Percentiles rank a stretch among this genome's conserved stretches.
phyloP scores from a whole-genome alignment of 1,140 invertebrate species.

The Antheraea mylitta region DNA sequence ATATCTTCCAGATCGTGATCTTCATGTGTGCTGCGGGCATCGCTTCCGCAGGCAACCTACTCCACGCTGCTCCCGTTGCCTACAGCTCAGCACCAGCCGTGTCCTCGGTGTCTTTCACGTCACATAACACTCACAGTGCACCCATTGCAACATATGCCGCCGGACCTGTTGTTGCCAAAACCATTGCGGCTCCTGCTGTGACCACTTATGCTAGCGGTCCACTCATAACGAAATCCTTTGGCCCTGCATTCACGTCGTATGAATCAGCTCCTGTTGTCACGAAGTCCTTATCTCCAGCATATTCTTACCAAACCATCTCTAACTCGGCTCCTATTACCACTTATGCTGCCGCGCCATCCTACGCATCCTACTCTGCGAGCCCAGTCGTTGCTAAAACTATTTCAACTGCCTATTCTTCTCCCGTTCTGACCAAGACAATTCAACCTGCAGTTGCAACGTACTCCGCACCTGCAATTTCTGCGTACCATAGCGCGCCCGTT shows the following conservation, averaged over 20 bases:
- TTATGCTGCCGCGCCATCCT: not conserved
- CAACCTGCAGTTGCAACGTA: constrained; percentile 18
- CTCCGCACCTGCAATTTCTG: not conserved
- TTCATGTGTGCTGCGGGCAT: constrained; percentile 57
- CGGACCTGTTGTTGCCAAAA: constrained; percentile 6
- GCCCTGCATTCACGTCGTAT: not conserved
- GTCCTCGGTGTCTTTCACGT: constrained; percentile 25
- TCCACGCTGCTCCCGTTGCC: constrained; percentile 40
- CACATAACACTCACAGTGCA: not conserved
- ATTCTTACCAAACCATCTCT: not conserved
- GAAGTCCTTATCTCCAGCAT: not conserved
- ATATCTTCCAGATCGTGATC: constrained; percentile 46
- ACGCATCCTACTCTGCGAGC: not conserved
- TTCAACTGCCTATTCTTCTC: constrained; percentile 20
- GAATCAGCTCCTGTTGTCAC: not conserved
- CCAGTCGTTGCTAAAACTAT: constrained; percentile 8
- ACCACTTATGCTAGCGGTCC: constrained; percentile 18
- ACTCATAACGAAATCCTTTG: constrained; percentile 22
- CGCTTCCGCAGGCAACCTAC: constrained; percentile 54
- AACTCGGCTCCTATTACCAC: not conserved
- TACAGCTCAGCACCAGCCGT: constrained; percentile 11
- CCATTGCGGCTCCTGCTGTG: not conserved
- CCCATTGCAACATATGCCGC: not conserved
- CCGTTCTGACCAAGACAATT: constrained; percentile 17
- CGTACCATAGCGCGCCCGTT: constrained; percentile 2